Evolutionary conservation across 1,140 invertebrate species (phyloP).

Genomic region (Batillaria attramentaria): DNA sequence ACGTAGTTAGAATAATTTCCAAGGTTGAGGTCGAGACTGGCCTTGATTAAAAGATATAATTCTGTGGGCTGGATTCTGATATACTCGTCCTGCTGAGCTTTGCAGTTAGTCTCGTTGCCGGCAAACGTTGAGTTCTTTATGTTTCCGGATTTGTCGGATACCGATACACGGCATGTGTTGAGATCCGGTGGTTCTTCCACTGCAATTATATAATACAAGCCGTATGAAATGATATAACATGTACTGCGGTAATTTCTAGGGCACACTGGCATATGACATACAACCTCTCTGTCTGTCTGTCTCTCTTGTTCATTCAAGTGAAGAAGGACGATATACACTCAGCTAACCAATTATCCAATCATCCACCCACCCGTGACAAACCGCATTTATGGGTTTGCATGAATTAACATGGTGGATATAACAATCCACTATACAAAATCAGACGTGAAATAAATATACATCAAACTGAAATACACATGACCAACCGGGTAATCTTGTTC

Average conservation of each 20-base stretch:
- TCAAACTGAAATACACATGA: no score
- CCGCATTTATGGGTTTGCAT: no score
- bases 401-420: no score
- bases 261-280: not conserved
- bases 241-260: not conserved
- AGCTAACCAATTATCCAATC: not conserved
- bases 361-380: not conserved
- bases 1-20: not conserved
- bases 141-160: not conserved
- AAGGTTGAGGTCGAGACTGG: not conserved
- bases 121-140: conserved; percentile 1
- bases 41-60: not conserved
- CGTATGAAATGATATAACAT: not conserved
- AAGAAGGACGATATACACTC: not conserved
- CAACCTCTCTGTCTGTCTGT: no score
- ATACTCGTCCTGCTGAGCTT: not conserved
- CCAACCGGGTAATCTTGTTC: no score
- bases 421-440: no score
- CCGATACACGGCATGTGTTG: conserved; percentile 19
- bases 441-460: no score
- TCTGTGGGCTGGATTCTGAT: conserved; percentile 11
- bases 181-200: not conserved
- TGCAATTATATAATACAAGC: not conserved
- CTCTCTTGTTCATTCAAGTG: no score
- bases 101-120: not conserved